Base-by-base conservation (phyloP, 2,113 vertebrate species). In the Takifugu flavidus region DNA sequence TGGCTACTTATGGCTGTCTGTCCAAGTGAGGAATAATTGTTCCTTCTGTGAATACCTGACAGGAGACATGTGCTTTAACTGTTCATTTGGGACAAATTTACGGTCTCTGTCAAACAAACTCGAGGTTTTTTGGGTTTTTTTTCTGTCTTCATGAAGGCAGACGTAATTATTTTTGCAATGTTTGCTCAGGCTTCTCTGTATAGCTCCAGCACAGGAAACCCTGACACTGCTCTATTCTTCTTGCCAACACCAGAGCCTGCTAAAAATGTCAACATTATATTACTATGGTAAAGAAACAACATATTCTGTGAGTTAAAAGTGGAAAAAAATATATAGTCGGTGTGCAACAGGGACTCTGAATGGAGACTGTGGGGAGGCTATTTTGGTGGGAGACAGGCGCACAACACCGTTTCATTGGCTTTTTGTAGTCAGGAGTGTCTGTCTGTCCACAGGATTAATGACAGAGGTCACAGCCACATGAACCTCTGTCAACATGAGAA, bases 21-120 rank as follows among this genome's bases (percentile, higher is more conserved):
- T 89, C 85, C 87, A 77, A 82, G 75, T 74, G 80, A 67, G 83
- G 59, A 82, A 66, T 80, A 87, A 89, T 88, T 87, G 84, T 80
- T 87, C 72, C 73, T 74, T 87, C 69, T 84, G 75, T 73, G 75
- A 72, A 82, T 80, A 86, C 77, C 77, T 88, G 89, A 88, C 84
- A 69, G 70, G 69, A 47, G 80, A 82, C 81, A 89, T 78, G 84
- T 78, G 79, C 78, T 74, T 62, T 42, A 59, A 67, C 70, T 79
- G 82, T 86, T 82, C 72, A 15, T 73, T 73, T 63, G 65, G 80
- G 74, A 84, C 42, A 67, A 51, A 78, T 87, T 85, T 84, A 84
- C 73, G 80, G 67, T 78, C 59, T 47, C 49, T 20, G 77, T 75
- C 83, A 86, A 69, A 60, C 27, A 67, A 73, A 73, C 67, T 70